Percentiles rank a stretch among this genome's conserved stretches.
These are phyloP conservation scores for Zaprionus capensis DNA, from an alignment of 1,140 invertebrate species.

Conservation along the genomic window DNA sequence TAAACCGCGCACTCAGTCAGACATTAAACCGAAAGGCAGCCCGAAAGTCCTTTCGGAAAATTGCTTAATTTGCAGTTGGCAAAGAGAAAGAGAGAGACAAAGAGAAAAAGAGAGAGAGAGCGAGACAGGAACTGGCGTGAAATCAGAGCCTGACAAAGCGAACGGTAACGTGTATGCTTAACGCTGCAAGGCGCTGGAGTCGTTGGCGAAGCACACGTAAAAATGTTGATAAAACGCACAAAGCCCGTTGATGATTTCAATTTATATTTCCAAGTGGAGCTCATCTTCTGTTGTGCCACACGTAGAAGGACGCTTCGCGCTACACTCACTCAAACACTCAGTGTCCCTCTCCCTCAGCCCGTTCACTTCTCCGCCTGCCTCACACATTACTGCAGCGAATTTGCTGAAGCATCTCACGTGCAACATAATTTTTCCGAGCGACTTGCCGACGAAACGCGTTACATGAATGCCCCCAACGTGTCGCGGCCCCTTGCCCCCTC, in stretches of 20 bases:
- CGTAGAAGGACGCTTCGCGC: constrained; percentile 21
- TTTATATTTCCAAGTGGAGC: constrained; percentile 81
- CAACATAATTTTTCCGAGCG: constrained; percentile 83
- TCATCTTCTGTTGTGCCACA: constrained; percentile 72
- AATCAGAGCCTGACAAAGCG: constrained; percentile 56
- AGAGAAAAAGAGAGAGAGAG: constrained; percentile 10
- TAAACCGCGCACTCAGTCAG: constrained; percentile 79
- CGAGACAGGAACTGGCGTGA: constrained; percentile 4
- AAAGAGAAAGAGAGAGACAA: constrained; percentile 34
- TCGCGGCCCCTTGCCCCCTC: background rate
- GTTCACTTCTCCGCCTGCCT: background rate
- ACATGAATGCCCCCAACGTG: constrained; percentile 61
- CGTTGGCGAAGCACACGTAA: constrained; percentile 66
- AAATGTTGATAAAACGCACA: constrained; percentile 83
- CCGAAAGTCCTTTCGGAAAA: constrained; percentile 75
- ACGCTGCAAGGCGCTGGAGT: constrained; percentile 20
- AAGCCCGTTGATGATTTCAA: constrained; percentile 82
- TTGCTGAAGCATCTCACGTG: constrained; percentile 83
- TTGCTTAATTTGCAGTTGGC: constrained; percentile 79
- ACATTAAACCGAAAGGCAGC: constrained; percentile 78
- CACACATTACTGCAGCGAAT: constrained; percentile 60
- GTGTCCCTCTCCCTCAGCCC: background rate
- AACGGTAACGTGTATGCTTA: constrained; percentile 48
- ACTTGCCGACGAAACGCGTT: constrained; percentile 72
- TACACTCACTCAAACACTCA: constrained; percentile 11